These are phyloP conservation scores for Tiliacea aurago DNA, from an alignment of 2,888 invertebrate species.

Conservation along the genomic window DNA sequence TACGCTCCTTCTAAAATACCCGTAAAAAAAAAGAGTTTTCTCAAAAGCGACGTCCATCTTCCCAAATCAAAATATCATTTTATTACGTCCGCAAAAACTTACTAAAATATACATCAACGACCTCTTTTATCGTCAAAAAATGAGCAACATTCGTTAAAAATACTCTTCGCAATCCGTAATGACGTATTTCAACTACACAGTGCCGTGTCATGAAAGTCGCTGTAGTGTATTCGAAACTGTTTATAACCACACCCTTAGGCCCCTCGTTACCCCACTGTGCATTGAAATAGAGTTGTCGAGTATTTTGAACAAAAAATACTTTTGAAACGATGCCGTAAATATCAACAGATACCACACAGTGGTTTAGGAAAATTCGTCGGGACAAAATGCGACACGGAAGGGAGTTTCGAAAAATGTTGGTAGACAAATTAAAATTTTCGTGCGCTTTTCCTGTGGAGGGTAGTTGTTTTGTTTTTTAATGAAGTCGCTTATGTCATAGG, in stretches of 20 bases:
- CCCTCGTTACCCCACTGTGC: constrained; percentile 75
- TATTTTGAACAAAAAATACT: constrained; percentile 63
- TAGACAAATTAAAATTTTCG: constrained; percentile 58
- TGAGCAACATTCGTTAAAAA: constrained; percentile 64
- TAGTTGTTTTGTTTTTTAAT: constrained; percentile 55
- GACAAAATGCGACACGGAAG: constrained; percentile 58
- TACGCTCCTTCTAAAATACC: neutral
- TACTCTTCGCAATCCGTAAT: constrained; percentile 52
- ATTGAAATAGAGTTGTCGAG: constrained; percentile 75
- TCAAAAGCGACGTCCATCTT: constrained; percentile 4
- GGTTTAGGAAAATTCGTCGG: constrained; percentile 59
- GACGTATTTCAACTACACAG: constrained; percentile 59
- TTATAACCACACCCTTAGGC: constrained; percentile 69
- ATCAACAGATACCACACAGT: constrained; percentile 61
- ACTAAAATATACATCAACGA: constrained; percentile 28
- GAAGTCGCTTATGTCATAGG: constrained; percentile 37
- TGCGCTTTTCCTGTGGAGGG: constrained; percentile 32
- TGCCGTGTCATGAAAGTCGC: constrained; percentile 27
- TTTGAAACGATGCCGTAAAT: constrained; percentile 64
- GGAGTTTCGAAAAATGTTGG: constrained; percentile 54
- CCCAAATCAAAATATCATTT: constrained; percentile 30
- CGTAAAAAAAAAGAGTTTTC: neutral
- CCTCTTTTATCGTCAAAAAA: constrained; percentile 50
- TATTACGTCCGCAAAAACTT: neutral
- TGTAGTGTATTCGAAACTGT: constrained; percentile 63